Evolutionary conservation across 2,113 vertebrate genomes (phyloP).

Genomic region (human (Homo sapiens)): GRCh38 chr19:7879501-7880000

Average conservation of each 20-base stretch:
- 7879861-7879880: conserved; percentile 93
- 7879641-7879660: conserved; percentile 94
- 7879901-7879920: conserved; percentile 95
- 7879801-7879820: conserved; percentile 97
- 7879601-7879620: conserved; percentile 98
- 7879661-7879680: conserved; percentile 95
- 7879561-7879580: conserved; percentile 92
- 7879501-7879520: conserved; percentile 93
- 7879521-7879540: conserved; percentile 94
- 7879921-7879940: conserved; percentile 97
- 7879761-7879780: conserved; percentile 97
- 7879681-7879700: conserved; percentile 97
- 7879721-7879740: conserved; percentile 97
- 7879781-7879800: conserved; percentile 95
- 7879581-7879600: conserved; percentile 93
- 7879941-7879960: conserved; percentile 97
- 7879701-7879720: conserved; percentile 95
- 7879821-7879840: conserved; percentile 97
- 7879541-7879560: conserved; percentile 90
- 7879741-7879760: conserved; percentile 98
- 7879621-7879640: conserved; percentile 91
- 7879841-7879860: conserved; percentile 97
- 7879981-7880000: conserved; percentile 91
- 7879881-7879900: conserved; percentile 99
- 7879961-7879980: conserved; percentile 95